Conservation (phyloP, 1,140 invertebrate genomes). For the Goniozus legneri region DNA sequence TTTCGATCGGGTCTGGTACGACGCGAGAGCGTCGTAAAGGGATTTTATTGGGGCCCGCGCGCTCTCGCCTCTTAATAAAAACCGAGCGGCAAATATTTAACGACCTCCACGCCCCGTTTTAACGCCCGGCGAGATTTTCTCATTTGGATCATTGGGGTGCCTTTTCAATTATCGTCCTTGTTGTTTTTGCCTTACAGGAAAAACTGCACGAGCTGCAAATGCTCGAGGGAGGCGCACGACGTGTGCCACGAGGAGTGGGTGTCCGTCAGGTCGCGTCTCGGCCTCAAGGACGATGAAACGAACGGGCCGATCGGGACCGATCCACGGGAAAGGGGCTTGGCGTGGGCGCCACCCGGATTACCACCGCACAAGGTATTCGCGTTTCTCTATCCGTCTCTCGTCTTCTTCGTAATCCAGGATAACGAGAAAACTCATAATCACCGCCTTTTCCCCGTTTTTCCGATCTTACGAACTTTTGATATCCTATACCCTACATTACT, state of each 20-base stretch:
- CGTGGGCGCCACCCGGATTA: conserved; percentile 81
- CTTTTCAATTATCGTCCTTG: too few species aligned
- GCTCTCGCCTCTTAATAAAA: neutral
- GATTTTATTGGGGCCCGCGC: neutral
- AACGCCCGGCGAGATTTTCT: too few species aligned
- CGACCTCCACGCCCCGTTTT: too few species aligned
- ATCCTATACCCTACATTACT: too few species aligned
- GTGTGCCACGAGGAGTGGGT: conserved; percentile 86
- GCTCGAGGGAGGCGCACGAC: conserved; percentile 79
- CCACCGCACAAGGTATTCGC: conserved; percentile 57
- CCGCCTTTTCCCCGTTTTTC: neutral
- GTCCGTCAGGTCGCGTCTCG: conserved; percentile 75
- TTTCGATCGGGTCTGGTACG: too few species aligned
- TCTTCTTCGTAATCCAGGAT: too few species aligned
- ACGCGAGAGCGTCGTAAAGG: too few species aligned
- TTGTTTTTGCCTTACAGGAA: conserved; percentile 59
- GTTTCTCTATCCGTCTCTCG: conserved; percentile 4
- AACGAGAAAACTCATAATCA: too few species aligned
- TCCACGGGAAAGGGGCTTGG: conserved; percentile 64
- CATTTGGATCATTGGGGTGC: too few species aligned
- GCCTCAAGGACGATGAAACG: conserved; percentile 62
- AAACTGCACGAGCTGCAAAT: conserved; percentile 85
- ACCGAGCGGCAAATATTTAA: neutral
- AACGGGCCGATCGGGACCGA: conserved; percentile 48
- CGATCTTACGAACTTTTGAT: neutral